Base-by-base conservation (phyloP, 2,797 vertebrate genomes). In the Graptemys geographica region DNA sequence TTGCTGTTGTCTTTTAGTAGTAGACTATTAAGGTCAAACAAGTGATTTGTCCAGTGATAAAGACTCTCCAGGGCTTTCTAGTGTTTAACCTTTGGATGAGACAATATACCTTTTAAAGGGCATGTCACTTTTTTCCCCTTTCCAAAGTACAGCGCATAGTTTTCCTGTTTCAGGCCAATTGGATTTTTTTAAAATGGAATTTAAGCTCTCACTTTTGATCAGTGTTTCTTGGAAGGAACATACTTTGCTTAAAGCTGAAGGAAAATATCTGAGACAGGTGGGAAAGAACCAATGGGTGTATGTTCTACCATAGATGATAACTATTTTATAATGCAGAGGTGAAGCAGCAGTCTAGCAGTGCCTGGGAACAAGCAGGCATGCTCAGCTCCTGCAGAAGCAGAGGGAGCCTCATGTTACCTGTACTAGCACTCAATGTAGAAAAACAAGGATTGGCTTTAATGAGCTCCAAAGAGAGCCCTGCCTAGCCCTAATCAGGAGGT, bases 11-110 rank as follows among this genome's bases (percentile, higher is more conserved):
- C 28, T 88, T 90, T 81, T 78, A 74, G 33, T 78, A 87, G 74
- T 56, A 79, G 81, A 84, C 23, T 89, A 72, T 81, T 95, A 96
- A 95, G 89, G 95, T 96, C 90, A 97, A 96, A 79, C 33, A 86
- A 94, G 53, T 47, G 84, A 89, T 96, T 92, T 95, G 23, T 96
- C 41, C n/a, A 44, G 11, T 25, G 31, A 21, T 81, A 6, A 15
- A 69, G 15, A 47, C 90, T 89, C 78, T 88, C 31, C 9, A 47
- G 16, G 81, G 12, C 81, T 95, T 69, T 52, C 16, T 81, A 28
- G 55, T 52, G 8, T 94, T 88, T 95, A 92, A 93, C 92, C 91
- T 97, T 96, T 92, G 47, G 33, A 88, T 65, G 44, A 96, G 83
- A 86, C 6, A 81, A 55, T 65, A 47, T 56, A 41, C 81, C 87